Base-by-base conservation (phyloP, 2,113 vertebrate species). In the pig (Sus scrofa) region DNA sequence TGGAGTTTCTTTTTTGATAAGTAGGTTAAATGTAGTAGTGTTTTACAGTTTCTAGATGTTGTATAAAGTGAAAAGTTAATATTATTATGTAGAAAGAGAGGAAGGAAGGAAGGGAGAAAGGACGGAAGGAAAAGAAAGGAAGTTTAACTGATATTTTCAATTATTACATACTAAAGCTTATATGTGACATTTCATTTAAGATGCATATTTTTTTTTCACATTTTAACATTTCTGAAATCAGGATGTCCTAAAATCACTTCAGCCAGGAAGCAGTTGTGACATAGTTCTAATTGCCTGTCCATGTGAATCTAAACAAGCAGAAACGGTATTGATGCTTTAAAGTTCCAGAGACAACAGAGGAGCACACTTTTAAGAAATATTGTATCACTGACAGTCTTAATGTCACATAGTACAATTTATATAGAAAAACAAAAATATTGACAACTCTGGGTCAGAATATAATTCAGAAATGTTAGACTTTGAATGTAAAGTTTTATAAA, bases 211-310 rank as follows among this genome's bases (percentile, higher is more conserved):
- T 77, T 71, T 86, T 92, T 34, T 63, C 7, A 81, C 12, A 39
- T 86, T 87, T 93, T 91, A 37, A 77, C 26, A 39, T 73, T 22
- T n/a, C 54, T 81, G 32, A 86, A 95, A 34, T 58, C 7, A 74
- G 19, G 18, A 70, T 68, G 1, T 68, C n/a, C 67, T 83, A 87
- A 83, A 92, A 68, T 62, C 63, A 63, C n/a, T 52, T 3, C 26
- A 75, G 11, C 9, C 77, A 54, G 37, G 63, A 91, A 94, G 3
- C 1, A 26, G 2, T 70, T 84, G 32, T 18, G 24, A 30, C 15
- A 22, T 24, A 52, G 15, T 30, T 90, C 15, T 75, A 11, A 44
- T 34, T 93, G 22, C 12, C 20, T 67, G 26, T 6, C 0, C 2
- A 24, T 12, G 4, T 77, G 34, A 85, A 63, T 94, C 27, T 52